Evolutionary conservation across 2,888 invertebrate species (phyloP).

Genomic region (Callyntrura guangdongensis): DNA sequence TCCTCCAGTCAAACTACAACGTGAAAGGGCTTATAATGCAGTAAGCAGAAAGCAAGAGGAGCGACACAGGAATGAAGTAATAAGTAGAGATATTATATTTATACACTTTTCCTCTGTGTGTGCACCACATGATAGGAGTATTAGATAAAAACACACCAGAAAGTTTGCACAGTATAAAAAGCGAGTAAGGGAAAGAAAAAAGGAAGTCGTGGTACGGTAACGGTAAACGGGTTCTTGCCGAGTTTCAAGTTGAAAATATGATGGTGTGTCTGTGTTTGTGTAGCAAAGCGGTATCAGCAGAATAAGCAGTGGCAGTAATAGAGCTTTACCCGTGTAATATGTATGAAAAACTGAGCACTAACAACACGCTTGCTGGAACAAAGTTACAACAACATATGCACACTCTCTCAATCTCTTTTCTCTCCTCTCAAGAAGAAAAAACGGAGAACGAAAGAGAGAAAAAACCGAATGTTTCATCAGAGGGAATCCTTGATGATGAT

Average conservation of each 20-base stretch:
- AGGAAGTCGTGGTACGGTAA: conserved; percentile 48
- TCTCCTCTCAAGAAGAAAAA: conserved; percentile 56
- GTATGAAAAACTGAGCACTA: conserved; percentile 51
- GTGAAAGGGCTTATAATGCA: conserved; percentile 31
- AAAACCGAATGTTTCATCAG: conserved; percentile 52
- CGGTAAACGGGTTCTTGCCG: conserved; percentile 16
- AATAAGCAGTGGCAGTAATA: background rate
- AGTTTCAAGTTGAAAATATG: background rate
- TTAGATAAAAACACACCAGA: conserved; percentile 63
- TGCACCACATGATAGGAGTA: conserved; percentile 69
- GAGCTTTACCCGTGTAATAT: too few relatives aligned
- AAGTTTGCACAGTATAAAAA: conserved; percentile 62
- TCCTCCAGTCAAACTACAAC: background rate
- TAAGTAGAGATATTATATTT: conserved; percentile 46
- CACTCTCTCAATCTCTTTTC: conserved; percentile 46
- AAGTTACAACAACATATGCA: conserved; percentile 76
- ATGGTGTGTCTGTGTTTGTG: conserved; percentile 19
- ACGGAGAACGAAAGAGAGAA: conserved; percentile 37
- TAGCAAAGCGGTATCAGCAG: background rate
- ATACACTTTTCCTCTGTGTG: conserved; percentile 48
- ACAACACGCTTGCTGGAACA: conserved; percentile 74
- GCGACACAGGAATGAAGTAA: conserved; percentile 33
- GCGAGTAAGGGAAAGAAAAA: conserved; percentile 24
- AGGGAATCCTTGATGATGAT: conserved; percentile 51
- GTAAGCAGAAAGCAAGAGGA: conserved; percentile 1